Conservation (phyloP, 2,888 invertebrate species). For the Apodemia duryi region DNA sequence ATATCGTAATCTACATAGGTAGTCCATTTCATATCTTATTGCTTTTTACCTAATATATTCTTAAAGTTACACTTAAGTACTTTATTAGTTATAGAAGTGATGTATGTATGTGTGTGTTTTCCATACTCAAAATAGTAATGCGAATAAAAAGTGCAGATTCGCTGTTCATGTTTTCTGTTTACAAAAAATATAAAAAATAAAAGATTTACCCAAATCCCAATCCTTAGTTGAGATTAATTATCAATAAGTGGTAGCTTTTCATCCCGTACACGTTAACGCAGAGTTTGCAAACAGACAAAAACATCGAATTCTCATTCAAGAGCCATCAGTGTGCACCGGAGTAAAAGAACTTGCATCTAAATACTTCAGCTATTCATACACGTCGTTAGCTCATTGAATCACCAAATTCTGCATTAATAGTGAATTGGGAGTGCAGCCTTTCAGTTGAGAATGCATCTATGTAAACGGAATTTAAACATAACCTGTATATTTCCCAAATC, state of each 20-base stretch:
- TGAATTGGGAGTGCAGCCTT: slow-evolving; percentile 38
- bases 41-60: too few species aligned
- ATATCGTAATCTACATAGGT: too few species aligned
- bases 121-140: too few species aligned
- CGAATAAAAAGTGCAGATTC: too few species aligned
- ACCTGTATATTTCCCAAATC: background rate
- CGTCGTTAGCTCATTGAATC: slow-evolving; percentile 68
- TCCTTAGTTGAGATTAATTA: slow-evolving; percentile 19
- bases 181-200: background rate
- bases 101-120: too few species aligned
- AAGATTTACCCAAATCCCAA: slow-evolving; percentile 16
- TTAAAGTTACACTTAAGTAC: too few species aligned
- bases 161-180: too few species aligned
- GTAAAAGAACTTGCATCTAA: slow-evolving; percentile 44
- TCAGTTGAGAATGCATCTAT: slow-evolving; percentile 20
- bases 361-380: slow-evolving; percentile 54
- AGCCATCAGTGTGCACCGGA: slow-evolving; percentile 33
- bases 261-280: slow-evolving; percentile 33
- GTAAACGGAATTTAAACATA: slow-evolving; percentile 12
- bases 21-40: too few species aligned
- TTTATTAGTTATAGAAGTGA: too few species aligned
- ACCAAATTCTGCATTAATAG: slow-evolving; percentile 57
- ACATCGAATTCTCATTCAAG: slow-evolving; percentile 33
- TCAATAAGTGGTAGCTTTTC: slow-evolving; percentile 21
- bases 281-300: slow-evolving; percentile 41